These are phyloP conservation scores for Agrochola lota DNA, from an alignment of 2,888 invertebrate genomes.

Conservation along the genomic window DNA sequence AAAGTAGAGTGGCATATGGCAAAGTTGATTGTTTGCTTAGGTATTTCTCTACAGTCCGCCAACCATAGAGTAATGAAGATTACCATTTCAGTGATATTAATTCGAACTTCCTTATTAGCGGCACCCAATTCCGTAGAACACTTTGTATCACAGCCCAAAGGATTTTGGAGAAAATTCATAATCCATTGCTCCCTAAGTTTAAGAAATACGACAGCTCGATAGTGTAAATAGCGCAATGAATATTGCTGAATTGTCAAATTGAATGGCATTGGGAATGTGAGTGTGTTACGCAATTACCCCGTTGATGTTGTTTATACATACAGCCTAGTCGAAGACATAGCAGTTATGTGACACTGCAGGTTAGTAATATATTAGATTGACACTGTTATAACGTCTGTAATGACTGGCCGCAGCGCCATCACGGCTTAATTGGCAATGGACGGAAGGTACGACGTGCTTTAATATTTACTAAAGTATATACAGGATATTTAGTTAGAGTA, in stretches of 20 bases:
- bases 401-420: constrained; percentile 30
- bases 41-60: too few relatives aligned
- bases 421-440: constrained; percentile 36
- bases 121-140: not conserved
- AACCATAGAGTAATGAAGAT: not conserved
- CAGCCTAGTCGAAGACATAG: not conserved
- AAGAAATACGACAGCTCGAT: not conserved
- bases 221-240: not conserved
- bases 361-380: constrained; percentile 40
- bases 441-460: not conserved
- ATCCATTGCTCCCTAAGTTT: not conserved
- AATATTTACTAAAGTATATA: constrained; percentile 35
- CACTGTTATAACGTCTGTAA: constrained; percentile 44
- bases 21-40: too few relatives aligned
- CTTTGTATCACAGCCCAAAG: not conserved
- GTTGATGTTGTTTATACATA: not conserved
- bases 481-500: not conserved
- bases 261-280: not conserved
- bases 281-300: not conserved
- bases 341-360: not conserved
- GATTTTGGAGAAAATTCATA: not conserved
- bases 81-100: not conserved
- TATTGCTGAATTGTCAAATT: not conserved
- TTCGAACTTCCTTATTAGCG: not conserved
- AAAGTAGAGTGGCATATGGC: not conserved